Evolutionary conservation across 2,888 invertebrate genomes (phyloP).

Genomic region (Drosophila prolongata): DNA sequence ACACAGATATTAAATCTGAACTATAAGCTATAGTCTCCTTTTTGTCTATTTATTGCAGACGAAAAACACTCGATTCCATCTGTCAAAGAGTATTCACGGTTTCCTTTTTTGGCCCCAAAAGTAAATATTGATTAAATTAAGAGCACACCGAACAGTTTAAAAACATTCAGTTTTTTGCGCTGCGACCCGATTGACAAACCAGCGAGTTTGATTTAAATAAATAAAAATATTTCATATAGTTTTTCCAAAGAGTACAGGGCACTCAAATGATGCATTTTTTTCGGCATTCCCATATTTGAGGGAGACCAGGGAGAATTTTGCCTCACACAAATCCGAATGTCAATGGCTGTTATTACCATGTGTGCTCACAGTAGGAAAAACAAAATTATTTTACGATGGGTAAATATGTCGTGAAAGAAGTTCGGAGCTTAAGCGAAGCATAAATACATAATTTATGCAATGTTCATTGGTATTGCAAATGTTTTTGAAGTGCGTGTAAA

Average conservation of each 20-base stretch:
- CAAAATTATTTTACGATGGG: slow-evolving; percentile 10
- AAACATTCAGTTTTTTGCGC: slow-evolving; percentile 13
- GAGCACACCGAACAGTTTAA: slow-evolving; percentile 36
- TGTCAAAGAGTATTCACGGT: slow-evolving; percentile 24
- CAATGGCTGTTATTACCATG: slow-evolving; percentile 27
- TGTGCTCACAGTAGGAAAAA: slow-evolving; percentile 9
- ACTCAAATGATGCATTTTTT: background rate
- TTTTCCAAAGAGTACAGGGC: slow-evolving; percentile 3
- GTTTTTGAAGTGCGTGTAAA: background rate
- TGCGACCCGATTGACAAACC: slow-evolving; percentile 23
- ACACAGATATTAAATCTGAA: slow-evolving; percentile 21
- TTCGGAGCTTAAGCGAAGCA: slow-evolving; percentile 7
- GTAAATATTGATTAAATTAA: slow-evolving; percentile 51
- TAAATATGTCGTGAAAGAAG: slow-evolving; percentile 9
- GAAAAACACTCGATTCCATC: slow-evolving; percentile 23
- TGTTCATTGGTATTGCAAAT: background rate
- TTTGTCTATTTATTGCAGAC: slow-evolving; percentile 1
- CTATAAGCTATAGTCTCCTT: slow-evolving; percentile 22
- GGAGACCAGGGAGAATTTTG: background rate
- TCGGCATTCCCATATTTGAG: background rate
- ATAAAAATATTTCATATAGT: slow-evolving; percentile 24
- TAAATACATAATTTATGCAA: slow-evolving; percentile 8
- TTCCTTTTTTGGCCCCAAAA: slow-evolving; percentile 23
- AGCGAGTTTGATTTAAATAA: slow-evolving; percentile 45
- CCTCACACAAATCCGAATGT: slow-evolving; percentile 15